Percentiles rank a stretch among this genome's conserved stretches.
phyloP scores from a whole-genome alignment of 2,888 invertebrate genomes.

The Yponomeuta evonymella region DNA sequence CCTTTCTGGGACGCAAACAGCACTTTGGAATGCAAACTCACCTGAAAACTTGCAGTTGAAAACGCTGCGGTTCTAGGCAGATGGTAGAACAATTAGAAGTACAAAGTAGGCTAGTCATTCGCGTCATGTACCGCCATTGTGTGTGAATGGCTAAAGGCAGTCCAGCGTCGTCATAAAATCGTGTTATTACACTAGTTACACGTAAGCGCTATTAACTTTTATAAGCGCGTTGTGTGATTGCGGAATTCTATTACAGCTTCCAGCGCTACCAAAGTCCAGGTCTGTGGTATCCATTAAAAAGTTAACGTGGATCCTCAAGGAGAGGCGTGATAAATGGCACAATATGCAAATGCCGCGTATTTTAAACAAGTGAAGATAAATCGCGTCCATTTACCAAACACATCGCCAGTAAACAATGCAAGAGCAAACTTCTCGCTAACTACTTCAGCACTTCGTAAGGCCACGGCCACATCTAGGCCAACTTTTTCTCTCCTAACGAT shows the following conservation, averaged over 20 bases:
- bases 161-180: neutral
- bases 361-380: conserved; percentile 9
- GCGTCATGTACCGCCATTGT: neutral
- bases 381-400: conserved; percentile 6
- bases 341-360: conserved; percentile 7
- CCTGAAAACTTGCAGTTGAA: neutral
- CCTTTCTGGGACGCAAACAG: neutral
- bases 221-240: neutral
- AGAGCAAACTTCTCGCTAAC: neutral
- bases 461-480: neutral
- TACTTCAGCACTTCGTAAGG: conserved; percentile 4
- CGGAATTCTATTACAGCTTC: neutral
- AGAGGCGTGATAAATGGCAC: neutral
- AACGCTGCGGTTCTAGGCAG: neutral
- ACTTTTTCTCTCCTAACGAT: neutral
- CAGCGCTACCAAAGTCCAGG: neutral
- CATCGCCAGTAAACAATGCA: conserved; percentile 6
- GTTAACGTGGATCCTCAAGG: neutral
- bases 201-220: neutral
- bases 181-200: neutral
- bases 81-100: neutral
- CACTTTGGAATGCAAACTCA: neutral
- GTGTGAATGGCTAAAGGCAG: neutral
- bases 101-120: neutral
- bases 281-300: neutral